A percentile compares a stretch with the other conserved stretches of the same genome.
These are phyloP conservation scores for Pedetes capensis DNA, from an alignment of 2,113 vertebrate genomes.

Conservation along the genomic window DNA sequence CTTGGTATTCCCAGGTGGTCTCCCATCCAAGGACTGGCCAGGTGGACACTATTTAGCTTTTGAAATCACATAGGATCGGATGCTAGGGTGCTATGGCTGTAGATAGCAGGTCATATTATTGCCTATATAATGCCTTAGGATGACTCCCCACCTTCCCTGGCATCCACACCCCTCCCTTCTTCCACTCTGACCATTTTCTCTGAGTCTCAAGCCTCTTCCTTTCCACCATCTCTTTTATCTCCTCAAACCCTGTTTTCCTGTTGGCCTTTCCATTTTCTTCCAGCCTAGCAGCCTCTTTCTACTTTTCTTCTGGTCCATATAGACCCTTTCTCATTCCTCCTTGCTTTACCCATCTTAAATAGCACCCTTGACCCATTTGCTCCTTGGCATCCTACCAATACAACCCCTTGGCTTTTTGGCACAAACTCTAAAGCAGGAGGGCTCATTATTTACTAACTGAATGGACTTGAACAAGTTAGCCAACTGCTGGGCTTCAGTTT, in stretches of 20 bases:
- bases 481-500: background rate
- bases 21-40: no score
- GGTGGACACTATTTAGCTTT: no score
- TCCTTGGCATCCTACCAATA: background rate
- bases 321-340: background rate
- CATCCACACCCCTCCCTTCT: background rate
- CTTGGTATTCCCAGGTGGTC: no score
- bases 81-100: no score
- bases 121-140: background rate
- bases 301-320: background rate
- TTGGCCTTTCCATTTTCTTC: background rate
- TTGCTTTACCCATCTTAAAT: background rate
- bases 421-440: background rate
- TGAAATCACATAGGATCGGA: no score
- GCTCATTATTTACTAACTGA: background rate
- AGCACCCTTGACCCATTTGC: background rate
- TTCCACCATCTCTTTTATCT: background rate
- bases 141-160: background rate
- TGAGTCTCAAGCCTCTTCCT: background rate
- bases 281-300: background rate
- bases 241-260: background rate
- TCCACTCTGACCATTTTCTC: background rate
- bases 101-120: background rate
- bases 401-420: background rate
- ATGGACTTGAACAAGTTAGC: background rate